Evolutionary conservation across 2,797 vertebrate species (phyloP), one percentile per base, ranked within the genome.

Genomic region (Orestias chungarensis): DNA sequence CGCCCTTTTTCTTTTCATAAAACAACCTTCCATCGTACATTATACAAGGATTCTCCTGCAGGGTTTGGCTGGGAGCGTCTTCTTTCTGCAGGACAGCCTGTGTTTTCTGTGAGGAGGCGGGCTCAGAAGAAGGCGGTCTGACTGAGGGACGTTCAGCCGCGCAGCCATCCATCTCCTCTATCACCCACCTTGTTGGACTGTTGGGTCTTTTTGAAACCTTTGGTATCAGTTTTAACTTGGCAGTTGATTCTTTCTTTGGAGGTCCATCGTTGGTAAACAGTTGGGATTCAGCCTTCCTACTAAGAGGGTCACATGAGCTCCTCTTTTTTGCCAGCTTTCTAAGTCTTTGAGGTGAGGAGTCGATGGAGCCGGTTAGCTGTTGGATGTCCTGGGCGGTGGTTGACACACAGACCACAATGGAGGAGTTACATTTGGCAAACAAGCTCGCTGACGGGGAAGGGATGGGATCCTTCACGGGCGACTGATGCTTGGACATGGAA

Each of bases 1-100:
- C 31, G 50, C 17, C 11, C 71, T 83, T 92, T 67, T 91, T 91
- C 50, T 86, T 83, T 59, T 91, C 82, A 78, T 90, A 89, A 78
- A 90, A 93, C 27, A 94, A 79, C 54, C 90, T 94, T 8, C 93
- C 92, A 4, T 93, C 88, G 68, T 80, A 94, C 82, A 92, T 81
- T 44, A 94, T 81, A 27, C 92, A 68, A 1, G 90, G 83, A 10
- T 92, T 85, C 15, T 89, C 83, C 27, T 33, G 10, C 11, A 6
- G 42, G 3, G 3, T 61, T 43, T 29, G 11, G 25, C 23, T 69
- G 20, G 12, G 38, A 0, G 27, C 6, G 0, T 76, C 82, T 72
- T 89, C 89, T 65, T 83, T 82, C 20, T 75, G 47, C 79, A 50
- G n/a, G 49, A 82, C 23, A 87, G 54, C 43, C 81, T 72, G n/a